Base-by-base conservation (phyloP, 2,888 invertebrate species). In the Bugulina stolonifera region DNA sequence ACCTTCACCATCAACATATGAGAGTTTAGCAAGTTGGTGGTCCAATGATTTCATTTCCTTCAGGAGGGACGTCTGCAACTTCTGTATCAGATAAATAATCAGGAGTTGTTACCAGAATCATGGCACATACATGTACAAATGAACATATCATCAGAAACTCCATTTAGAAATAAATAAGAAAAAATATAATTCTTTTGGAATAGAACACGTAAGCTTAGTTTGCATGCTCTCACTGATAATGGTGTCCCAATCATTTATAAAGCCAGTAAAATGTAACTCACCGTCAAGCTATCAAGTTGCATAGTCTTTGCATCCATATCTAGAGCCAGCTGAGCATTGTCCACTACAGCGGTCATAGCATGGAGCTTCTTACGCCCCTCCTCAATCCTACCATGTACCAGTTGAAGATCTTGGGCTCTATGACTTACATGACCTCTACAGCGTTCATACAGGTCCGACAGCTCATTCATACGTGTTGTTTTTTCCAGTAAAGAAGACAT, bases 351-450 rank as follows among this genome's bases (percentile, higher is more conserved):
- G 32, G 64, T 27, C 64, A 64, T 27, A 2, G 25, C 27, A 27
- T 2, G 10, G 14, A 64, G 64, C 5, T 32, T 64, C n/a, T 25
- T 10, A 3, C 64, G 27, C 3, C 64, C 27, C 32, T 64, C 29
- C 27, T 14, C 34, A 32, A 64, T 22, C 64, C 27, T 64, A n/a
- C 32, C 18, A 27, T 64, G 64, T 25, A 64, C 27, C 25, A 64
- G 22, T 32, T 64, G 32, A 2, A 64, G 64, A 32, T 64, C 64
- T 27, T 64, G 64, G 27, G 64, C 64, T 64, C 27, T 27, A n/a
- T 64, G 64, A 64, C 64, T 64, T 10, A 64, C 64, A 10, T 64
- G 64, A 64, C 64, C 64, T 64, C 64, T 64, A n/a, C 64, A 64
- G 32, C 32, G 25, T 10, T 64, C 64, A n/a, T 64, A 64, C n/a